A percentile compares a stretch with the other conserved stretches of the same genome.
Evolutionary conservation across 2,888 invertebrate genomes (phyloP).

Genomic region (Meandrusa payeni): DNA sequence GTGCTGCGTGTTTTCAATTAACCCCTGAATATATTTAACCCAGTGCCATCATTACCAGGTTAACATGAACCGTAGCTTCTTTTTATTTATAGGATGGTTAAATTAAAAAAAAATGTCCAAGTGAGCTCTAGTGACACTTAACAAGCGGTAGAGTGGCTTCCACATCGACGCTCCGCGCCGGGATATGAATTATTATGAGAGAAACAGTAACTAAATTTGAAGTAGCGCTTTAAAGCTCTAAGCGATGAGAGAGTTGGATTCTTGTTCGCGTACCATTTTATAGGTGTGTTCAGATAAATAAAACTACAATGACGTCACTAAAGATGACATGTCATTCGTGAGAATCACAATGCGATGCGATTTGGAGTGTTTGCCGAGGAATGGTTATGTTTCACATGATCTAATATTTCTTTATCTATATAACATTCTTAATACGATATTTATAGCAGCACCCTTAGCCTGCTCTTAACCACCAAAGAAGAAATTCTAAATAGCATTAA

Average conservation of each 20-base stretch:
- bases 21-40: constrained; percentile 40
- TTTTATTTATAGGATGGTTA: constrained; percentile 36
- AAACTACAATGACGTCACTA: constrained; percentile 59
- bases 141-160: constrained; percentile 61
- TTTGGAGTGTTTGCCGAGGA: too few relatives aligned
- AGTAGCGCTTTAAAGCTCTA: constrained; percentile 51
- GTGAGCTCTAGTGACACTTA: constrained; percentile 55
- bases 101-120: constrained; percentile 57
- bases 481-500: too few relatives aligned
- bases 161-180: constrained; percentile 43
- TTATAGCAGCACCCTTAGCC: too few relatives aligned
- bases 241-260: constrained; percentile 19
- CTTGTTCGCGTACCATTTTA: constrained; percentile 8
- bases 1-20: constrained; percentile 56
- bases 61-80: constrained; percentile 28
- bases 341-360: too few relatives aligned
- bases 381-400: too few relatives aligned
- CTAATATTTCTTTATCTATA: too few relatives aligned
- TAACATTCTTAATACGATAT: too few relatives aligned
- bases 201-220: constrained; percentile 56
- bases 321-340: constrained; percentile 46
- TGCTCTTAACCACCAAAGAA: too few relatives aligned
- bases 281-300: constrained; percentile 54
- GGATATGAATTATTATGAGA: constrained; percentile 61
- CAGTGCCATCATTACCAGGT: constrained; percentile 30